A percentile compares a stretch with the other conserved stretches of the same genome.
Evolutionary conservation across 2,888 invertebrate species (phyloP).

Genomic region (Adelphocoris suturalis): DNA sequence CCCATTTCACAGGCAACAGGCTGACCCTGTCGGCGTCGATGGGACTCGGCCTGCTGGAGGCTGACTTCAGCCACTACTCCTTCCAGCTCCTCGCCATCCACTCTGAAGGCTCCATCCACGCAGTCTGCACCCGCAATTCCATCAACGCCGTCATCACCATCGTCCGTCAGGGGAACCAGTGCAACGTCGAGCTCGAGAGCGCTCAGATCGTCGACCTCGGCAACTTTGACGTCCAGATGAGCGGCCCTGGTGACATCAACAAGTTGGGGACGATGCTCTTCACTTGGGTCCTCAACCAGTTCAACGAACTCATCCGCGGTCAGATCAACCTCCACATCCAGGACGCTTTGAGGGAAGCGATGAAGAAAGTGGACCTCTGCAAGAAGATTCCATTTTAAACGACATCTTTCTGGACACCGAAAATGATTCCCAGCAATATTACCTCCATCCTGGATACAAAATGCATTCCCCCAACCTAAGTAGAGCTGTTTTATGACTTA

Average conservation of each 20-base stretch:
- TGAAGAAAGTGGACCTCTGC: constrained; percentile 72
- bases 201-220: constrained; percentile 71
- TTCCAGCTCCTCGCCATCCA: constrained; percentile 71
- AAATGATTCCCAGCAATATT: too few relatives aligned
- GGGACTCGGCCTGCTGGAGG: constrained; percentile 68
- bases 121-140: constrained; percentile 67
- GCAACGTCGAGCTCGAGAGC: constrained; percentile 64
- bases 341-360: constrained; percentile 63
- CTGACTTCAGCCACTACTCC: constrained; percentile 70
- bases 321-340: constrained; percentile 69
- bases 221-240: constrained; percentile 70
- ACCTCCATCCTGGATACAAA: too few relatives aligned
- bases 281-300: constrained; percentile 73
- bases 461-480: too few relatives aligned
- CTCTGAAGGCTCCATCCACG: constrained; percentile 70
- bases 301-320: constrained; percentile 70
- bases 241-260: constrained; percentile 72
- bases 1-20: constrained; percentile 53
- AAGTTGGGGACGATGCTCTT: constrained; percentile 70
- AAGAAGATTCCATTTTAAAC: constrained; percentile 66
- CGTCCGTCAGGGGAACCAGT: constrained; percentile 60
- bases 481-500: too few relatives aligned
- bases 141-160: constrained; percentile 71
- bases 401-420: too few relatives aligned
- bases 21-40: constrained; percentile 68